Percentiles rank a stretch among this genome's conserved stretches.
These are phyloP conservation scores for Lemur catta DNA, from an alignment of 2,797 vertebrate genomes.

Conservation along the genomic window DNA sequence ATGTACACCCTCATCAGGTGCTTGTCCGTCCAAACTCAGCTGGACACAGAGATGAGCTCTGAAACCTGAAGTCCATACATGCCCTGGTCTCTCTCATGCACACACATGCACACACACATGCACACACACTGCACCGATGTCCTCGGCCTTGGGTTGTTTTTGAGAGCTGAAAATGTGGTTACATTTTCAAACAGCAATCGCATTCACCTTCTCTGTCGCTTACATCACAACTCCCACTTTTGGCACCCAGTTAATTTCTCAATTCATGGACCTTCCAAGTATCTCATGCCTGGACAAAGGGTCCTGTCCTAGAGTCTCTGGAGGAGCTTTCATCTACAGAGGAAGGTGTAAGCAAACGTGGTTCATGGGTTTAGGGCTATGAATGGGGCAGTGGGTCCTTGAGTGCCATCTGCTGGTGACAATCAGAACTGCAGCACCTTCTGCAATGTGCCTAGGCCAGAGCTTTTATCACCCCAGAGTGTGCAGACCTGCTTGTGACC, in stretches of 20 bases:
- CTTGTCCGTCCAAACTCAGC: neutral
- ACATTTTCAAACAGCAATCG: neutral
- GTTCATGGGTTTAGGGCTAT: neutral
- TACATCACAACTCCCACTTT: neutral
- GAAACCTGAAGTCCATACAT: neutral
- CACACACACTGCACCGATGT: too few relatives aligned
- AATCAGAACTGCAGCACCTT: neutral
- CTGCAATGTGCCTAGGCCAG: neutral
- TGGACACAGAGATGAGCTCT: neutral
- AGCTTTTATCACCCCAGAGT: neutral
- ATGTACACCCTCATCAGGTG: fast-evolving
- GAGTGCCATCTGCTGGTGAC: neutral
- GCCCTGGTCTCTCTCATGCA: too few relatives aligned
- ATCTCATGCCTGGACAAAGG: neutral
- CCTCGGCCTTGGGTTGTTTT: neutral
- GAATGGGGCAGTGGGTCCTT: fast-evolving
- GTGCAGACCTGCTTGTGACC: neutral
- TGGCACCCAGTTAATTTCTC: neutral
- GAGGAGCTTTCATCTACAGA: neutral
- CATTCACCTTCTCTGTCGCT: neutral
- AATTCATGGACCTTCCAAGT: neutral
- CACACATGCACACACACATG: too few relatives aligned
- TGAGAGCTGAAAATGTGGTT: neutral
- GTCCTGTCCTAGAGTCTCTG: neutral
- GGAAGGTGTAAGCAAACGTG: neutral